Evolutionary conservation across 2,888 invertebrate genomes (phyloP), one percentile per base, ranked within the genome.

Genomic region (Schizaphis graminum): DNA sequence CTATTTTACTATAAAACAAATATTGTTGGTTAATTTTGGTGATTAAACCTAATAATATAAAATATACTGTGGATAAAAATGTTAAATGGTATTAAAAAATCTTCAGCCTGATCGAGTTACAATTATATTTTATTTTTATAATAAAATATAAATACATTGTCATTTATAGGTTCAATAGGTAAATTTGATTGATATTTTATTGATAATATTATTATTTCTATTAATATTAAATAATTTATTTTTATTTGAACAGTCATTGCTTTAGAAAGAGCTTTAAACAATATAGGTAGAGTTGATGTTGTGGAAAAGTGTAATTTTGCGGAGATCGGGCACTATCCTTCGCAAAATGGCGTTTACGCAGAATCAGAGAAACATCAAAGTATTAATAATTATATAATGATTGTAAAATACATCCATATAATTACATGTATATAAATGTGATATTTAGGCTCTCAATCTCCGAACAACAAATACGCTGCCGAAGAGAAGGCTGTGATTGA

Each of bases 261-360:
- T 13, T 96, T 99, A 95, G 99, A 99, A 96, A 97, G 97, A 95
- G 98, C 98, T 2, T 96, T 99, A 88, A 97, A 97, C 95, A 97
- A 97, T 95, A 98, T 99, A 95, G 98, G 98, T 94, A 97, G 99
- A 95, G 98, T 98, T 95, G 99, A 99, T 96, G 98, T 99, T 92
- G 98, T 99, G 95, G 97, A 97, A 95, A 97, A 98, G 95, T 98
- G 98, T 96, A 97, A 98, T 95, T 97, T 96, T 49, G 94, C 90
- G 4, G 94, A 91, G n/a, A 91, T 94, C 24, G 86, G 86, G 0
- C 90, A 94, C 41, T 93, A 93, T 90, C 91, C 89, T n/a, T 86
- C 67, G 24, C 57, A 91, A 87, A 94, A 91, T 26, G 57, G 41
- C 13, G 24, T 57, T 28, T 77, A 90, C 28, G n/a, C 28, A 26